Evolutionary conservation across 1,140 invertebrate species (phyloP), one percentile per base, ranked within the genome.

Genomic region (Aphidius gifuensis): DNA sequence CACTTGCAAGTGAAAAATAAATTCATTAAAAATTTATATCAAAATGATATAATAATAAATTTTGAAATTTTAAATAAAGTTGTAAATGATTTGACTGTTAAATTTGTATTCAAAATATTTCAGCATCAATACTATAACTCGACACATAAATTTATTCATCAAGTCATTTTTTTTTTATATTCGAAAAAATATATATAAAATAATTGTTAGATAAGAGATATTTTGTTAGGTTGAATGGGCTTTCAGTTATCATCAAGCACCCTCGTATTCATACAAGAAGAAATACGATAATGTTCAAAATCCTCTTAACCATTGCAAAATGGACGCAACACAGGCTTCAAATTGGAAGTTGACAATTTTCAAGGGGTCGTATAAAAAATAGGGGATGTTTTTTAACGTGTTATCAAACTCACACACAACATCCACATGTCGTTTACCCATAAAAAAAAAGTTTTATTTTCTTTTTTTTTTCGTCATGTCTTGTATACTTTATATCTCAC

Each of bases 261-360:
- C 58, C 46, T 16, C 49, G 42, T 51, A 44, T 47, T 61, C 48
- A 49, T 43, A 61, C 23, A 23, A 21, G 42, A 53, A 63, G 64
- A 67, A 67, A 65, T 67, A 67, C 66, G 66, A 63, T 67, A 65
- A 67, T 54, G 64, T 63, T 59, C 53, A 58, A 21, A 65, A 67
- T 67, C 66, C 66, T 67, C 66, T 67, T 65, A 67, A 47, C 58
- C 8, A 60, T 32, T 49, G 39, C 51, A 32, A 32, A 32, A 32
- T 32, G 23, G 23, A 32, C 23, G 23, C 23, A 32, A 32, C 23
- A 32, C 4, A 32, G 23, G 2, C 4, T 32, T 32, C 23, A 32
- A 32, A 32, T 32, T 32, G 2, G 23, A 32, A 32, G 23, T 32
- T 32, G 23, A 32, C 23, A 32, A 32, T 32, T 32, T 32, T 3